Evolutionary conservation across 2,797 vertebrate species (phyloP).

Genomic region (Melanotaenia maccullochi): DNA sequence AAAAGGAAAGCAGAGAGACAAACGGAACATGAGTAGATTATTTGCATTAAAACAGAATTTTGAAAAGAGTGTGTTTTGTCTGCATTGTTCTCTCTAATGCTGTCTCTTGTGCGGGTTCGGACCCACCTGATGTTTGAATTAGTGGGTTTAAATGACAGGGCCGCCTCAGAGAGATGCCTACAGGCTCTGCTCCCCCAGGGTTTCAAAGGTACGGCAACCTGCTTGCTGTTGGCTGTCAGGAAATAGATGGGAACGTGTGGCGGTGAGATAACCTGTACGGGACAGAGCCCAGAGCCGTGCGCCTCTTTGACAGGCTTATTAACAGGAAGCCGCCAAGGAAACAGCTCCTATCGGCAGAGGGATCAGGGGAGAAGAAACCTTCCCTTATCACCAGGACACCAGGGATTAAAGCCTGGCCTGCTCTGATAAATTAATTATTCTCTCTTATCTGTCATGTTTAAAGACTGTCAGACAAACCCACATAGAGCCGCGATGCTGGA

Average conservation of each 20-base stretch:
- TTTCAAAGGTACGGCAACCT: slow-evolving; percentile 74
- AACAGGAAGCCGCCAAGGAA: slow-evolving; percentile 77
- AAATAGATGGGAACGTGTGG: slow-evolving; percentile 80
- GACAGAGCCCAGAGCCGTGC: slow-evolving; percentile 70
- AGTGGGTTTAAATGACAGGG: slow-evolving; percentile 79
- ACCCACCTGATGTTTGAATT: slow-evolving; percentile 78
- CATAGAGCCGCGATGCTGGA: slow-evolving; percentile 62
- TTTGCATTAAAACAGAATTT: slow-evolving; percentile 65
- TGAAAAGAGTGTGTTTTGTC: slow-evolving; percentile 14
- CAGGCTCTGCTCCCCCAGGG: slow-evolving; percentile 65
- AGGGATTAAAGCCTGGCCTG: slow-evolving; percentile 84
- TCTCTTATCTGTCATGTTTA: slow-evolving; percentile 83
- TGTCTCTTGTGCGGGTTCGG: slow-evolving; percentile 42
- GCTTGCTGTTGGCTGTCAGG: slow-evolving; percentile 66
- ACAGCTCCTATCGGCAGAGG: slow-evolving; percentile 75
- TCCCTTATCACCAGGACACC: slow-evolving; percentile 84
- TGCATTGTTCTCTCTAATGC: slow-evolving; percentile 26
- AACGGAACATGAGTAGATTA: slow-evolving; percentile 39
- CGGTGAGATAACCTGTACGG: slow-evolving; percentile 81
- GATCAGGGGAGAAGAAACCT: slow-evolving; percentile 82
- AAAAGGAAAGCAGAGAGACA: slow-evolving; percentile 6
- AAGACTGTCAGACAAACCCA: slow-evolving; percentile 75
- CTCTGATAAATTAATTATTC: slow-evolving; percentile 87
- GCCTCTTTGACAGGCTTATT: slow-evolving; percentile 85
- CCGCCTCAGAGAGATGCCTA: slow-evolving; percentile 68